Evolutionary conservation across 2,888 invertebrate species (phyloP), one percentile per base, ranked within the genome.

Genomic region (Caenorhabditis japonica): DNA sequence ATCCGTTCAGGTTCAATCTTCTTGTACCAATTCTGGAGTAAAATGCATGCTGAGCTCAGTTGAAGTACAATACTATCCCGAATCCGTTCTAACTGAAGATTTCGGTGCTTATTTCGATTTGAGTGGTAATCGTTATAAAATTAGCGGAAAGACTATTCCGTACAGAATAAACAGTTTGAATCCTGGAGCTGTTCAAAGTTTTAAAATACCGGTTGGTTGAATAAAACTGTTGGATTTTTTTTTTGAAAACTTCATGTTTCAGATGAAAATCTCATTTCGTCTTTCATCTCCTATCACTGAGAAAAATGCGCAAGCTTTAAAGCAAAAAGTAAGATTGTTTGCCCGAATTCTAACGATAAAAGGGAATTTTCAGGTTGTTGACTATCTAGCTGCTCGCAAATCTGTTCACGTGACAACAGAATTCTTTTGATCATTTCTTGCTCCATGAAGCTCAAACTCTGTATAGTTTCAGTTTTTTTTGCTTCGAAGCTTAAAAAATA

Each of bases 81-180:
- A 76, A 38, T 73, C 75, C 13, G 73, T 73, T 0, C 43, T 72
- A 1, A 59, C 69, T 15, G 79, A 79, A 49, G 75, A 75, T 5
- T 79, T 76, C 30, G 79, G 79, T 38, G 33, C 69, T 2, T 66
- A 69, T 30, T 79, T 66, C 25, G 79, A 75, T 41, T 43, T 56
- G 38, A 41, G 51, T 19, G 79, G 79, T 13, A 69, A 69, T 30
- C 55, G 69, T 5, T 79, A 79, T 38, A 59, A 55, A 39, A 74
- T 70, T 0, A 74, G 69, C 34, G 79, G 76, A 34, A 76, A 58
- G 27, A 74, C 75, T 0, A 61, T 79, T 8, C 64, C 79, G 2
- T 76, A 64, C 39, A 61, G 47, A 39, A 66, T 71, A 7, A 70
- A 71, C 43, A 74, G 61, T 19, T 7, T 44, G 13, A 68, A 74